Conservation (phyloP, 2,113 vertebrate genomes). For the Lutjanus erythropterus region DNA sequence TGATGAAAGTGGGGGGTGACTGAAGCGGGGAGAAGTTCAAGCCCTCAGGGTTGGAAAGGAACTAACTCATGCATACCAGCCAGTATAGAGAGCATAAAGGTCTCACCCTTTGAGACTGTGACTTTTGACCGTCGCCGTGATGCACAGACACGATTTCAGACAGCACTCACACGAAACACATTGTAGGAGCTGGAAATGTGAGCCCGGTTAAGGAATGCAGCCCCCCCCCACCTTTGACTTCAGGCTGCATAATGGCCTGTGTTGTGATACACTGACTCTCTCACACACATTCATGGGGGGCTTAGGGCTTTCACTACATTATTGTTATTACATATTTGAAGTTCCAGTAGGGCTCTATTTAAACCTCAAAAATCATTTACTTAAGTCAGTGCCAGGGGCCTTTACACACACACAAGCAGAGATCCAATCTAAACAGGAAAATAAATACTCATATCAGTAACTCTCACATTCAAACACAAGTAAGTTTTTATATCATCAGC, state of each 20-base stretch:
- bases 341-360: neutral
- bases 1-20: constrained; percentile 34
- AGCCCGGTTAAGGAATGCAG: constrained; percentile 71
- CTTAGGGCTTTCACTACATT: constrained; percentile 58
- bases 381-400: neutral
- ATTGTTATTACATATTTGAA: constrained; percentile 20
- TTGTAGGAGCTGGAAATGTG: constrained; percentile 63
- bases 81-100: constrained; percentile 34
- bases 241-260: constrained; percentile 63
- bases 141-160: constrained; percentile 52
- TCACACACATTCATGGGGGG: constrained; percentile 49
- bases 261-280: constrained; percentile 61
- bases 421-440: neutral
- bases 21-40: constrained; percentile 43
- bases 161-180: constrained; percentile 40
- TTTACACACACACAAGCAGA: neutral
- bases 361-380: neutral
- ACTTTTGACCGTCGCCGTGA: constrained; percentile 58
- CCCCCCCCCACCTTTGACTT: constrained; percentile 57
- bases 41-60: constrained; percentile 12
- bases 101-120: constrained; percentile 52
- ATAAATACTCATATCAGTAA: neutral
- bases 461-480: neutral
- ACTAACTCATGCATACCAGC: constrained; percentile 57
- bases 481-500: neutral